Percentiles rank a stretch among this genome's conserved stretches.
Evolutionary conservation across 1,140 invertebrate species (phyloP).

Genomic region (Drosophila mauritiana): DNA sequence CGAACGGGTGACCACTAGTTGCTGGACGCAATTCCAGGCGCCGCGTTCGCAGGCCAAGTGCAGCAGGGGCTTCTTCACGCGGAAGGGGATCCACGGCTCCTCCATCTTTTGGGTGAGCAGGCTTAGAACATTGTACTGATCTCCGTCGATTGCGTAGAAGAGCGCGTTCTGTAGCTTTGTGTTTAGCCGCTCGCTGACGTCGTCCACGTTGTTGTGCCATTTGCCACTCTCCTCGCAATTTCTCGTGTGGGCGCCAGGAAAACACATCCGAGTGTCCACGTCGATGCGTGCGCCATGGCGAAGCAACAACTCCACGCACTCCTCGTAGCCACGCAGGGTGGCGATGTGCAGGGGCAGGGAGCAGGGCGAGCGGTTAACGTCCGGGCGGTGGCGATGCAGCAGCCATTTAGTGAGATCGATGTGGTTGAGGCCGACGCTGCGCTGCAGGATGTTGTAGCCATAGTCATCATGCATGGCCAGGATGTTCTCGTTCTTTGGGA

Average conservation of each 20-base stretch:
- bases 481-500: constrained; percentile 86
- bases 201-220: constrained; percentile 80
- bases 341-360: constrained; percentile 90
- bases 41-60: constrained; percentile 89
- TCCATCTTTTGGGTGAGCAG: constrained; percentile 89
- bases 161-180: constrained; percentile 90
- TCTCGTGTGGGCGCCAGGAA: constrained; percentile 89
- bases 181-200: constrained; percentile 81
- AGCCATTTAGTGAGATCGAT: constrained; percentile 89
- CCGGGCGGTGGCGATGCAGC: constrained; percentile 87
- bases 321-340: constrained; percentile 88
- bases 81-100: constrained; percentile 88
- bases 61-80: constrained; percentile 87
- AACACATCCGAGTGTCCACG: constrained; percentile 87
- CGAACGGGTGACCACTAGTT: constrained; percentile 87
- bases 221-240: constrained; percentile 89
- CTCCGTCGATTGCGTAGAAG: constrained; percentile 90
- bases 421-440: constrained; percentile 90
- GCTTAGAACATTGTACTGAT: constrained; percentile 88
- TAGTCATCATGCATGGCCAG: constrained; percentile 87
- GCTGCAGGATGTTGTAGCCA: constrained; percentile 90
- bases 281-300: constrained; percentile 86
- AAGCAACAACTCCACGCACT: constrained; percentile 86
- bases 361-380: constrained; percentile 89
- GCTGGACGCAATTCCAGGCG: constrained; percentile 90